A percentile compares a stretch with the other conserved stretches of the same genome.
Evolutionary conservation across 2,888 invertebrate genomes (phyloP).

Genomic region (Panopea generosa): DNA sequence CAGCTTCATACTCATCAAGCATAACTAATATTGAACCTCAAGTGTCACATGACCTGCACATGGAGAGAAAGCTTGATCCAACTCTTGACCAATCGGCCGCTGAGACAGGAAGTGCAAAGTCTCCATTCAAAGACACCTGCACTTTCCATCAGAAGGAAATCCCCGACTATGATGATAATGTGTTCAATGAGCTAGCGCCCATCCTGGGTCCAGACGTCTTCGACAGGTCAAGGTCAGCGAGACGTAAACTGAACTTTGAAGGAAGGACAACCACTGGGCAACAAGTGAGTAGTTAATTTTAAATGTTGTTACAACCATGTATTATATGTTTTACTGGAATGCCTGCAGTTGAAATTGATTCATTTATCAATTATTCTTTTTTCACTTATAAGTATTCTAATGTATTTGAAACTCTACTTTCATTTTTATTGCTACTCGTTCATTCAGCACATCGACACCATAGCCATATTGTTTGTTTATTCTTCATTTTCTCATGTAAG

Average conservation of each 20-base stretch:
- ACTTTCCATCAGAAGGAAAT: slow-evolving; percentile 38
- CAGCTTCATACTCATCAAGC: background rate
- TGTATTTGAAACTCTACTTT: too few relatives aligned
- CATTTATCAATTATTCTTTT: too few relatives aligned
- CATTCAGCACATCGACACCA: too few relatives aligned
- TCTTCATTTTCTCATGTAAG: too few relatives aligned
- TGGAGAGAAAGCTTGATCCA: slow-evolving; percentile 18
- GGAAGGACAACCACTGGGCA: slow-evolving; percentile 3
- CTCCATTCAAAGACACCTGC: slow-evolving; percentile 38
- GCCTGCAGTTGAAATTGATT: too few relatives aligned
- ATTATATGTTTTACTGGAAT: too few relatives aligned
- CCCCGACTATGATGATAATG: slow-evolving; percentile 52
- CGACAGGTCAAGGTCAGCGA: slow-evolving; percentile 13
- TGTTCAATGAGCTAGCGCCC: slow-evolving; percentile 34
- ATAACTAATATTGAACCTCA: background rate
- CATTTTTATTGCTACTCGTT: too few relatives aligned
- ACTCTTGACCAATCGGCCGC: slow-evolving; percentile 15
- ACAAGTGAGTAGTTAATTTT: too few relatives aligned
- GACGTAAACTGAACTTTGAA: slow-evolving; percentile 48
- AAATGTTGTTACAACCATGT: too few relatives aligned
- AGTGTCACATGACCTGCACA: background rate
- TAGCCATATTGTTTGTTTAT: too few relatives aligned
- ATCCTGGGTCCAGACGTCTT: background rate
- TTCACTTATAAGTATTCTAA: too few relatives aligned
- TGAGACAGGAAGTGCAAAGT: slow-evolving; percentile 7